Evolutionary conservation across 2,888 invertebrate species (phyloP).

Genomic region (Papilio protenor): DNA sequence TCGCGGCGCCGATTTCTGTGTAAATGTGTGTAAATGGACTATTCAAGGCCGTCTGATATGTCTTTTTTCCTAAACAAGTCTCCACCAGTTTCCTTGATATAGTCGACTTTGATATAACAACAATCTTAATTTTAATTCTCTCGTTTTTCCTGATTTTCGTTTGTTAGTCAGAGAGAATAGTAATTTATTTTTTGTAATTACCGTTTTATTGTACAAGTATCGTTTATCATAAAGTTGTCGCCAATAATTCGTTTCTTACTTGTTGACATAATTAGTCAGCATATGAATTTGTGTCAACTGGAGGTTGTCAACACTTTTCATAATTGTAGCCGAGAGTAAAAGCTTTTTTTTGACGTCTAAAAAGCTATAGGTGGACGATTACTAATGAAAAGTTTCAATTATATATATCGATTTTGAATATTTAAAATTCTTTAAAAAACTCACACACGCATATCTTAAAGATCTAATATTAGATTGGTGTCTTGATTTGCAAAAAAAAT

Average conservation of each 20-base stretch:
- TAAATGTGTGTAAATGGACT: constrained; percentile 34
- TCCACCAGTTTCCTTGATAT: constrained; percentile 26
- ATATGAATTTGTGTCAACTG: background rate
- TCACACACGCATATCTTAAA: too few relatives aligned
- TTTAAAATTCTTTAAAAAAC: too few relatives aligned
- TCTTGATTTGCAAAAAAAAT: too few relatives aligned
- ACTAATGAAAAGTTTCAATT: background rate
- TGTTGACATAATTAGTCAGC: background rate
- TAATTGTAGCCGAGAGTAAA: background rate
- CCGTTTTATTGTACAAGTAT: background rate
- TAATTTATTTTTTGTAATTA: background rate
- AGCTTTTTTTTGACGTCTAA: background rate
- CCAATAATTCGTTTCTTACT: too few relatives aligned
- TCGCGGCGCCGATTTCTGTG: constrained; percentile 33
- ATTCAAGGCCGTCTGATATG: constrained; percentile 39
- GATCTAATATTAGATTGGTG: too few relatives aligned
- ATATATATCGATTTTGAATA: too few relatives aligned
- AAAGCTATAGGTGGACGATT: background rate
- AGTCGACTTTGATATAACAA: constrained; percentile 21
- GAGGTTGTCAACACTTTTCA: background rate
- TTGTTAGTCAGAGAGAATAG: background rate
- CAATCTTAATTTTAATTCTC: constrained; percentile 13
- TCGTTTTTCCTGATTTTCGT: constrained; percentile 20
- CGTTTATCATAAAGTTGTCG: background rate
- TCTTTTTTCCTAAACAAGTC: constrained; percentile 38